These are phyloP conservation scores for Mionectes macconnelli DNA, from an alignment of 2,113 vertebrate species.

Conservation along the genomic window DNA sequence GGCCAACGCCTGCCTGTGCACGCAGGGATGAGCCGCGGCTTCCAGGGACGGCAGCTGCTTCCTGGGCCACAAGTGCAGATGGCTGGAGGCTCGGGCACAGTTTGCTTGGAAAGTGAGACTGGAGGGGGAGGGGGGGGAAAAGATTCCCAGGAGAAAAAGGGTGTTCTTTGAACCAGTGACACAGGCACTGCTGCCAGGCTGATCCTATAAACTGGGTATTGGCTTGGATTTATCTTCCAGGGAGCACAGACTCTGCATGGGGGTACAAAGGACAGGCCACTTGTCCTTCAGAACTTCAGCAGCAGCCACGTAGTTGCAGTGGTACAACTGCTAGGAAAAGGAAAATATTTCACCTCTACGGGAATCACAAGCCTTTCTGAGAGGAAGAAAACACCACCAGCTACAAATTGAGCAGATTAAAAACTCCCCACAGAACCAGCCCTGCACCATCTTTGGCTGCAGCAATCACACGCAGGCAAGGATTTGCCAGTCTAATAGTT, in stretches of 20 bases:
- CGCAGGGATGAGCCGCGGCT: neutral
- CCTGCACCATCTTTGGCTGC: neutral
- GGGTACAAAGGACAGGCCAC: neutral
- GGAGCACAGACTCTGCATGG: neutral
- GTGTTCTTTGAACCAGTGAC: neutral
- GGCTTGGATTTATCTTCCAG: neutral
- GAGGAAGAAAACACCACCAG: neutral
- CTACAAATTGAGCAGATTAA: neutral
- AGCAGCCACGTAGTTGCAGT: neutral
- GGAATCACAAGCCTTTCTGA: neutral
- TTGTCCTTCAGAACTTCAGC: neutral
- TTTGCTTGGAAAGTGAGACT: neutral
- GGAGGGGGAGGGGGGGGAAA: neutral
- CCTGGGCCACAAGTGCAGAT: neutral
- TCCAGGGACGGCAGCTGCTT: conserved; percentile 11
- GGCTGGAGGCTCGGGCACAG: neutral
- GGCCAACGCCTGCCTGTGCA: neutral
- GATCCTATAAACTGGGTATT: neutral
- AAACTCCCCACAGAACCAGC: neutral
- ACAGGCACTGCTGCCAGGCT: neutral
- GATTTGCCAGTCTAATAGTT: neutral
- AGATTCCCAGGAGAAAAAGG: neutral
- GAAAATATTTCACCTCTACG: neutral
- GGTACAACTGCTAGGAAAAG: neutral
- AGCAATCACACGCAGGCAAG: neutral